These are phyloP conservation scores for Drosophila pandora DNA, from an alignment of 1,140 invertebrate species.

Conservation along the genomic window DNA sequence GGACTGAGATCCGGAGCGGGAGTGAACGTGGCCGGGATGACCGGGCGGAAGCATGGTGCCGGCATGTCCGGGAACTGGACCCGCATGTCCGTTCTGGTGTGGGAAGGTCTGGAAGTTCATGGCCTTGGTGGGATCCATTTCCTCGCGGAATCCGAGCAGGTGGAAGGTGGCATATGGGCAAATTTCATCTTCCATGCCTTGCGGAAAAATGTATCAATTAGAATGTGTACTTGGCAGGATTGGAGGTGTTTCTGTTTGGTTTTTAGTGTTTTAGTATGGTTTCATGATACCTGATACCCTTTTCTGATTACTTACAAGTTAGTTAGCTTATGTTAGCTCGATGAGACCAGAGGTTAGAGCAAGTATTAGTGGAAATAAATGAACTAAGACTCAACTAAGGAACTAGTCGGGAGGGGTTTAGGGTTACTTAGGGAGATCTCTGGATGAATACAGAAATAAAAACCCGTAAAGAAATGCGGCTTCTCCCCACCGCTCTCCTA, in stretches of 20 bases:
- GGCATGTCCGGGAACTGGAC: slow-evolving; percentile 86
- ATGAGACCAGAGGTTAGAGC: slow-evolving; percentile 52
- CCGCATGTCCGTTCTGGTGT: slow-evolving; percentile 88
- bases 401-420: neutral
- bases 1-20: slow-evolving; percentile 93
- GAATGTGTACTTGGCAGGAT: neutral
- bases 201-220: slow-evolving; percentile 39
- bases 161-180: slow-evolving; percentile 98
- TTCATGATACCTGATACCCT: slow-evolving; percentile 29
- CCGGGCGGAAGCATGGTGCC: slow-evolving; percentile 91
- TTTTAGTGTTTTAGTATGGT: slow-evolving; percentile 75
- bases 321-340: slow-evolving; percentile 40
- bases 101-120: slow-evolving; percentile 95
- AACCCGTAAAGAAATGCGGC: slow-evolving; percentile 27
- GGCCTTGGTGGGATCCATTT: slow-evolving; percentile 95
- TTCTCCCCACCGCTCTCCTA: slow-evolving; percentile 73
- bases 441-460: slow-evolving; percentile 19
- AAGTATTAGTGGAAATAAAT: slow-evolving; percentile 43
- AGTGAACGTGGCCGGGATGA: slow-evolving; percentile 89
- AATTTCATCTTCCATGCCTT: slow-evolving; percentile 97
- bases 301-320: slow-evolving; percentile 47
- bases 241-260: slow-evolving; percentile 33
- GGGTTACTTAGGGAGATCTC: neutral
- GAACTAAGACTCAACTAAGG: slow-evolving; percentile 10
- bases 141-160: slow-evolving; percentile 95